phyloP scores from a whole-genome alignment of 2,113 vertebrate genomes.

The Chloroceryle aenea region DNA sequence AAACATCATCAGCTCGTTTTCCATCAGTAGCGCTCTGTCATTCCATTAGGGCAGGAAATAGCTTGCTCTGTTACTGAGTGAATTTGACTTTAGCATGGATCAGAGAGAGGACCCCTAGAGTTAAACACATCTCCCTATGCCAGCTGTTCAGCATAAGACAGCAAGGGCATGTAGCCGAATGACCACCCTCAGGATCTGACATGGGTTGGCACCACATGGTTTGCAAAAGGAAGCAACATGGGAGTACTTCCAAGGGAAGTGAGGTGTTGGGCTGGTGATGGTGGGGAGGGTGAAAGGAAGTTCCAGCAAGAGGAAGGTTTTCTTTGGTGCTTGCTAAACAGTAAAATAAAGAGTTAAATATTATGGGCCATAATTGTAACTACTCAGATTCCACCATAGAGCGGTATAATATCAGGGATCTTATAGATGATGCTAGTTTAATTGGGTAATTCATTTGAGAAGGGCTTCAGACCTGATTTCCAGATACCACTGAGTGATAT shows the following conservation, averaged over 20 bases:
- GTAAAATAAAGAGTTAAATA: neutral
- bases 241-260: neutral
- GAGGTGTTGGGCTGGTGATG: neutral
- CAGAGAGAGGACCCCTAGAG: constrained; percentile 25
- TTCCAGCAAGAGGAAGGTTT: neutral
- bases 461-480: neutral
- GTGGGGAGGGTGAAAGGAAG: neutral
- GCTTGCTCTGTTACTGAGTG: constrained; percentile 50
- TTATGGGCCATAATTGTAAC: neutral
- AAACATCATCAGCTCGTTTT: constrained; percentile 69
- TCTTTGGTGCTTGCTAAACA: neutral
- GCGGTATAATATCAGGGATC: neutral
- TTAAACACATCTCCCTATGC: constrained; percentile 29
- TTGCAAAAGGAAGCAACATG: neutral
- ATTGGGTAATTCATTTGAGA: neutral
- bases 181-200: constrained; percentile 26
- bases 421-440: constrained; percentile 9
- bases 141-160: constrained; percentile 42
- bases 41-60: constrained; percentile 65
- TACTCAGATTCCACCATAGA: neutral
- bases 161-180: neutral
- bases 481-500: neutral
- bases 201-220: constrained; percentile 8
- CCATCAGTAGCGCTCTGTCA: constrained; percentile 63
- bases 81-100: constrained; percentile 48